phyloP scores from a whole-genome alignment of 2,888 invertebrate genomes.

The Metallyticus violacea region DNA sequence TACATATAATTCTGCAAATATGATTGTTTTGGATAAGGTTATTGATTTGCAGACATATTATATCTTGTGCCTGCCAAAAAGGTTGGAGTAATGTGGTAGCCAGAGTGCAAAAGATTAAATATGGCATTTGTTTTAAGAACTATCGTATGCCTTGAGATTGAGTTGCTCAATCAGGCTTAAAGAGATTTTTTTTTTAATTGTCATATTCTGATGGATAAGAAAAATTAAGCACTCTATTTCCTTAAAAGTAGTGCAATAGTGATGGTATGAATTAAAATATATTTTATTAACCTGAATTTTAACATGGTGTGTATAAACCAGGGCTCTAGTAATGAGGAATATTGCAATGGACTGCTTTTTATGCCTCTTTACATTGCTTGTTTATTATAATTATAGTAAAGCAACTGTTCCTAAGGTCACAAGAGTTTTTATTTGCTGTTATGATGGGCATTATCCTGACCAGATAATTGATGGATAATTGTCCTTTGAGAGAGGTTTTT shows the following conservation, averaged over 20 bases:
- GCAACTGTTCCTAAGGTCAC: constrained; percentile 18
- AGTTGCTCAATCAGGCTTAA: background rate
- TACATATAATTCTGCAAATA: too few species aligned
- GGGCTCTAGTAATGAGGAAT: background rate
- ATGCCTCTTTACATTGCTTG: constrained; percentile 10
- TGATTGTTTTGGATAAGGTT: too few species aligned
- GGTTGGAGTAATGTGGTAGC: too few species aligned
- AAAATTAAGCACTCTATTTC: background rate
- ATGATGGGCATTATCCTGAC: background rate
- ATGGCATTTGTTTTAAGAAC: too few species aligned
- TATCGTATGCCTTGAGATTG: background rate
- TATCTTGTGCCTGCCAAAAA: too few species aligned
- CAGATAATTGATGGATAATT: background rate
- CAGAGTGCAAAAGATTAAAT: too few species aligned
- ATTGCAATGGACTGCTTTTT: background rate
- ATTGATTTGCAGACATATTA: too few species aligned
- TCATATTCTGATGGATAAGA: background rate
- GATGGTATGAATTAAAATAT: background rate
- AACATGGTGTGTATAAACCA: background rate
- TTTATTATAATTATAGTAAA: constrained; percentile 9
- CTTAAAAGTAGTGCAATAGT: background rate
- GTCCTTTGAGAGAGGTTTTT: background rate
- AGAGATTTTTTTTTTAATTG: background rate
- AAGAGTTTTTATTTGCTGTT: constrained; percentile 14
- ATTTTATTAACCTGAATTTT: background rate